Evolutionary conservation across 2,888 invertebrate genomes (phyloP).

Genomic region (Byasa hedistus): DNA sequence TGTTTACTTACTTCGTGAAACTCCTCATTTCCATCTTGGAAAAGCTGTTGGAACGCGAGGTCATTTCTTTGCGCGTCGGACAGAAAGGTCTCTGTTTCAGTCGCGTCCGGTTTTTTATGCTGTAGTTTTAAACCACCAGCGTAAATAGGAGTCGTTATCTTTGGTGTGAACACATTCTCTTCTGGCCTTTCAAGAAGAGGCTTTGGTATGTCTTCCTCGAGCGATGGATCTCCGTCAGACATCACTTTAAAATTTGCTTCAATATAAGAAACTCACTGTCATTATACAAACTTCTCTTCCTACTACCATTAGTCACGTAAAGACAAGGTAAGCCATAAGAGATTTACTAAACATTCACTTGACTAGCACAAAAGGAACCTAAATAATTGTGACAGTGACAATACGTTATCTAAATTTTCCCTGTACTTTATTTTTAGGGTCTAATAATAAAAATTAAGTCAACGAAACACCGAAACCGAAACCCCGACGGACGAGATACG

Average conservation of each 20-base stretch:
- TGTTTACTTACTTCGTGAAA: conserved; percentile 57
- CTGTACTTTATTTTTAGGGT: too few relatives aligned
- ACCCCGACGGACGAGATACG: not conserved
- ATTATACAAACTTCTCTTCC: conserved; percentile 14
- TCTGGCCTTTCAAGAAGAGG: conserved; percentile 62
- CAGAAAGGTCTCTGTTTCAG: conserved; percentile 67
- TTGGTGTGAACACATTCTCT: conserved; percentile 73
- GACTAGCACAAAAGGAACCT: too few relatives aligned
- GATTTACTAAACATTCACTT: too few relatives aligned
- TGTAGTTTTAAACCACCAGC: conserved; percentile 65
- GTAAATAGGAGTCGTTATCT: conserved; percentile 69
- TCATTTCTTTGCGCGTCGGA: conserved; percentile 71
- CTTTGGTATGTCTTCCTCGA: conserved; percentile 73
- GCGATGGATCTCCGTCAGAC: conserved; percentile 78
- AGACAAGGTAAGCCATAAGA: conserved; percentile 2
- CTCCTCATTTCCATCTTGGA: conserved; percentile 63
- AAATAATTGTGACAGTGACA: too few relatives aligned
- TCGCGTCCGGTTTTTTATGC: conserved; percentile 61
- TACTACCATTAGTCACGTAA: conserved; percentile 26
- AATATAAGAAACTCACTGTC: conserved; percentile 32
- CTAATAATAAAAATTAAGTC: not conserved
- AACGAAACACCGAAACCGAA: not conserved
- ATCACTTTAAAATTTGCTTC: conserved; percentile 54
- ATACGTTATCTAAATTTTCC: too few relatives aligned
- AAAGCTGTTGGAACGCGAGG: conserved; percentile 67